These are phyloP conservation scores for Gephyroberyx darwinii DNA, from an alignment of 2,797 vertebrate species.

Conservation along the genomic window DNA sequence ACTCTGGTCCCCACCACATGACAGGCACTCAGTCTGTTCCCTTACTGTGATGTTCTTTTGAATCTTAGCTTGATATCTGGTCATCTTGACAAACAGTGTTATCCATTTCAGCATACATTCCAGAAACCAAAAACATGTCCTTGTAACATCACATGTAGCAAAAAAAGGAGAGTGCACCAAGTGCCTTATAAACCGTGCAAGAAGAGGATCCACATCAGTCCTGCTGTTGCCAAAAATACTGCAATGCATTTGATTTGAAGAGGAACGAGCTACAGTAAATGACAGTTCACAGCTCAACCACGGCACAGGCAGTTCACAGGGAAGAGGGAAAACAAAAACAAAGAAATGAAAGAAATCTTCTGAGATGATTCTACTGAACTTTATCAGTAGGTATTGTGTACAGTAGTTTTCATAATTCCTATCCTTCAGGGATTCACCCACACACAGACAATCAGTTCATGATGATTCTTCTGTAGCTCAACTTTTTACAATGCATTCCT, in stretches of 20 bases:
- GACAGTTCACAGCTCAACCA: conserved; percentile 74
- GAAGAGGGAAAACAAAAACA: conserved; percentile 37
- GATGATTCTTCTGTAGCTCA: conserved; percentile 38
- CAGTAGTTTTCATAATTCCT: conserved; percentile 64
- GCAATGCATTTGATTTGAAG: conserved; percentile 57
- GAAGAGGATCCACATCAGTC: conserved; percentile 57
- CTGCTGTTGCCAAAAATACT: conserved; percentile 64
- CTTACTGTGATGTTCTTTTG: conserved; percentile 67
- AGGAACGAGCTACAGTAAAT: conserved; percentile 39
- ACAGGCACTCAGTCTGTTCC: conserved; percentile 70
- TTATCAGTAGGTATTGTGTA: conserved; percentile 57
- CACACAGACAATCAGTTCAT: conserved; percentile 40
- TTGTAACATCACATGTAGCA: conserved; percentile 65
- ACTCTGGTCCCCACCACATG: conserved; percentile 52
- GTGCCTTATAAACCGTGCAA: conserved; percentile 66
- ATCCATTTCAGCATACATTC: conserved; percentile 74
- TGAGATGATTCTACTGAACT: conserved; percentile 63
- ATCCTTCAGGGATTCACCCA: conserved; percentile 35
- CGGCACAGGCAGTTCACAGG: conserved; percentile 74
- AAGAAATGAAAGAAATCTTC: conserved; percentile 43
- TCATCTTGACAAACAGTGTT: conserved; percentile 72
- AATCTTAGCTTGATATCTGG: conserved; percentile 58
- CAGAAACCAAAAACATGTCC: conserved; percentile 56
- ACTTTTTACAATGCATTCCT: conserved; percentile 37
- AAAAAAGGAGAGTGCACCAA: conserved; percentile 71